Evolutionary conservation across 2,888 invertebrate genomes (phyloP).

Genomic region (Hesperia comma): DNA sequence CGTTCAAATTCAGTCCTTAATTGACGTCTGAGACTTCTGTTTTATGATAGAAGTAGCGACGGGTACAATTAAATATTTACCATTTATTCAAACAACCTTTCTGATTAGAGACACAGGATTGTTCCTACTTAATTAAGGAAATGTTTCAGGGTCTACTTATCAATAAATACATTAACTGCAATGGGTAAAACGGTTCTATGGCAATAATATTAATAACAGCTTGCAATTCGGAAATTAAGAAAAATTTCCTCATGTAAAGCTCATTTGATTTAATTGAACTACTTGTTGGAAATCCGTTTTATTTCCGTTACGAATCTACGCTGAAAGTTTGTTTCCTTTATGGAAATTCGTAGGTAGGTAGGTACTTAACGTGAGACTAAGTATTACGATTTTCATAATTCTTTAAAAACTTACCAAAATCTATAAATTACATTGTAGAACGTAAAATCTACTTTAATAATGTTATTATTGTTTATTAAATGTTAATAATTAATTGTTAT

Average conservation of each 20-base stretch:
- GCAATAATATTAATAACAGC: slow-evolving; percentile 20
- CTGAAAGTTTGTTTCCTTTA: neutral
- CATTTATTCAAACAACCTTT: slow-evolving; percentile 45
- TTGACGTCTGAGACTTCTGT: slow-evolving; percentile 62
- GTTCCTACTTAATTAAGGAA: slow-evolving; percentile 52
- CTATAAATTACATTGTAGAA: no score
- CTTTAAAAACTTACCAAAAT: no score
- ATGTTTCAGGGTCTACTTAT: slow-evolving; percentile 35
- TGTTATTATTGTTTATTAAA: no score
- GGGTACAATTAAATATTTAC: slow-evolving; percentile 63
- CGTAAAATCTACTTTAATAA: no score
- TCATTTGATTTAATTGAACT: slow-evolving; percentile 28
- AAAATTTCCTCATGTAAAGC: slow-evolving; percentile 14
- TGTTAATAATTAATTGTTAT: slow-evolving; percentile 16
- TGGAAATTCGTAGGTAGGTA: neutral
- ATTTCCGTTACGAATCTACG: slow-evolving; percentile 1
- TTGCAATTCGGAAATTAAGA: slow-evolving; percentile 8
- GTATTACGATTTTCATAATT: no score
- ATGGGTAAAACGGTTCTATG: slow-evolving; percentile 19
- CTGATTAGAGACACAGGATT: slow-evolving; percentile 48
- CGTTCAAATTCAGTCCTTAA: slow-evolving; percentile 60
- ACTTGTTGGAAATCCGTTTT: slow-evolving; percentile 17
- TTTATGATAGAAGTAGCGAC: slow-evolving; percentile 61
- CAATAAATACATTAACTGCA: slow-evolving; percentile 28
- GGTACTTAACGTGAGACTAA: no score